Evolutionary conservation across 2,113 vertebrate species (phyloP), one percentile per base, ranked within the genome.

Genomic region (Oreochromis aureus): DNA sequence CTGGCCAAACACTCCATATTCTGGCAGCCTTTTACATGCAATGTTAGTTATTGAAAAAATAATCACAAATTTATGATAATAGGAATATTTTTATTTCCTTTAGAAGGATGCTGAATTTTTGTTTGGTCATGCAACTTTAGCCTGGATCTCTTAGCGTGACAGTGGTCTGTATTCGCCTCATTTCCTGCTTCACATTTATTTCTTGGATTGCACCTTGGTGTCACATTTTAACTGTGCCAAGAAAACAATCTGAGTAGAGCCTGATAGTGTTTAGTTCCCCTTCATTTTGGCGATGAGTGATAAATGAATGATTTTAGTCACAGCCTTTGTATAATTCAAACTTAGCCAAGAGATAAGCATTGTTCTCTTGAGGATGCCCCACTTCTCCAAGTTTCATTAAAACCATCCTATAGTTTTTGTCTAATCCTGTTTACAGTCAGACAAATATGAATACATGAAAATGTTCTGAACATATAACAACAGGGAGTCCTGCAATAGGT

Each of bases 31-130:
- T 46, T 73, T 73, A 44, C 13, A 4, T 27, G 22, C 12, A 71
- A 16, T 41, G 8, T 44, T 10, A 46, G 15, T 32, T 15, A 24
- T 44, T 41, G 7, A 44, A 44, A 16, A 71, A 71, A 71, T 24
- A 71, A 71, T 24, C n/a, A 27, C 12, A 71, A 44, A 24, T 9
- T 1, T 27, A 46, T 27, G 22, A 71, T 44, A 71, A 16, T 6
- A 46, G n/a, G 3, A 27, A 6, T 46, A 73, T 44, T 71, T 44
- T 44, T 41, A 71, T 44, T 71, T 71, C 36, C 36, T 71, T 41
- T 16, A 24, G 0, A 71, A 0, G 7, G n/a, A 4, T 44, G 66
- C 36, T 2, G n/a, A 44, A 1, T 16, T 44, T 71, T 71, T 71
- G 66, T 71, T 71, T 71, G 66, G 66, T 24, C 66, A 44, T 71